phyloP scores from a whole-genome alignment of 2,797 vertebrate species.

The Chloroceryle inda region DNA sequence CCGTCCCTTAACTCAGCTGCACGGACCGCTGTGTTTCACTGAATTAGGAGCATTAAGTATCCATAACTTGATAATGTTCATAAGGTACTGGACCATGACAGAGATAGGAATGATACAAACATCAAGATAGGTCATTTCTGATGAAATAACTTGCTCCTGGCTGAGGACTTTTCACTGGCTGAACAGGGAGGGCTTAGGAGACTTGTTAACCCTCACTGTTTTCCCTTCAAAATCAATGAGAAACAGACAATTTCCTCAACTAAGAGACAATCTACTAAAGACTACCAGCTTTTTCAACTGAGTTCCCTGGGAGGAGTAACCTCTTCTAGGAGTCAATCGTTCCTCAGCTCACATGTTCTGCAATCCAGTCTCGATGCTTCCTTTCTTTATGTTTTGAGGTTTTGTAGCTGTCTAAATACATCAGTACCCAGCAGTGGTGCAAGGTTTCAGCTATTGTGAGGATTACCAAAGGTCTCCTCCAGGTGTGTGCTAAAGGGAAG shows the following conservation, averaged over 20 bases:
- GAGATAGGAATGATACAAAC: not conserved
- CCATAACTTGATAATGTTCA: not conserved
- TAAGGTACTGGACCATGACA: not conserved
- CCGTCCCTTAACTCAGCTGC: not conserved
- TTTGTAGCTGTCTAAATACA: not conserved
- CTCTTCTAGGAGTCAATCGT: not conserved
- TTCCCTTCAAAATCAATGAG: not conserved
- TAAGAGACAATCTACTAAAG: not conserved
- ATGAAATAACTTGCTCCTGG: not conserved
- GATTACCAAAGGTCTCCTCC: not conserved
- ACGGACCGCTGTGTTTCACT: not conserved
- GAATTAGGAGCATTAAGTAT: not conserved
- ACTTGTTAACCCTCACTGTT: not conserved
- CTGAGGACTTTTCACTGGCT: not conserved
- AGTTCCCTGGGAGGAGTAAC: not conserved
- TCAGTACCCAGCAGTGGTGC: not conserved
- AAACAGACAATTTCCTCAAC: not conserved
- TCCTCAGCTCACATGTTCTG: not conserved
- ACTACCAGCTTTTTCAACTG: not conserved
- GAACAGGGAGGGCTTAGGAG: not conserved
- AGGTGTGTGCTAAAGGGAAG: not conserved
- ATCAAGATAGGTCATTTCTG: not conserved
- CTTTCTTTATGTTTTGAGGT: not conserved
- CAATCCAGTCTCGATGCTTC: not conserved
- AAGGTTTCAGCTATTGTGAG: not conserved